Evolutionary conservation across 2,797 vertebrate species (phyloP), one percentile per base, ranked within the genome.

Genomic region (Todus mexicanus): DNA sequence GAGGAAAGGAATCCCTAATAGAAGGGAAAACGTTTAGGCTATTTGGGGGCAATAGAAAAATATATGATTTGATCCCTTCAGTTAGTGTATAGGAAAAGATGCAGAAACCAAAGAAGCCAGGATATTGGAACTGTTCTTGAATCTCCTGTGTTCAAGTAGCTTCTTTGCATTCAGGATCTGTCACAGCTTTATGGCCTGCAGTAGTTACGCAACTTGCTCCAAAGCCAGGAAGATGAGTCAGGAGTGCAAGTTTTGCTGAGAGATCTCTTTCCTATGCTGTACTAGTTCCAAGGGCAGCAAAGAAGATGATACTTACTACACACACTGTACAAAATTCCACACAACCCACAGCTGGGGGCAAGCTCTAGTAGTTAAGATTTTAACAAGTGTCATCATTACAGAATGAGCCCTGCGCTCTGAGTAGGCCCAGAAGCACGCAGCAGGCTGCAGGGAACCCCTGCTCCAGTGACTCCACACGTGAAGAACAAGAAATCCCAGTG

Each of bases 171-270:
- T 76, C 61, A 68, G 51, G 56, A 84, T 88, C 60, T 70, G 38
- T 29, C 79, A 64, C 8, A 88, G 88, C 69, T 84, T 80, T 72
- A 74, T 40, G 43, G 90, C 65, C 68, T 77, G 84, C 89, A 91
- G 73, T 10, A 92, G 89, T 93, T 94, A 92, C 60, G 81, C 75
- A 96, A 94, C 63, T 38, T 37, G 56, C 86, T 87, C 90, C 92
- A 94, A 87, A 91, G 90, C 68, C 86, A 87, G 83, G 51, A 54
- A 78, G 84, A 92, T 90, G 90, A 94, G 73, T 95, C 91, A 92
- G 79, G 64, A 53, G 53, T 68, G 81, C 38, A 77, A 71, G 33
- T 81, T 86, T 4, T 65, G 76, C 73, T 43, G 92, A 82, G 37
- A 35, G 57, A 12, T 27, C 21, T 45, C 91, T 27, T 81, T 82